Evolutionary conservation across 2,797 vertebrate genomes (phyloP).

Genomic region (Crocodylus rhombifer): DNA sequence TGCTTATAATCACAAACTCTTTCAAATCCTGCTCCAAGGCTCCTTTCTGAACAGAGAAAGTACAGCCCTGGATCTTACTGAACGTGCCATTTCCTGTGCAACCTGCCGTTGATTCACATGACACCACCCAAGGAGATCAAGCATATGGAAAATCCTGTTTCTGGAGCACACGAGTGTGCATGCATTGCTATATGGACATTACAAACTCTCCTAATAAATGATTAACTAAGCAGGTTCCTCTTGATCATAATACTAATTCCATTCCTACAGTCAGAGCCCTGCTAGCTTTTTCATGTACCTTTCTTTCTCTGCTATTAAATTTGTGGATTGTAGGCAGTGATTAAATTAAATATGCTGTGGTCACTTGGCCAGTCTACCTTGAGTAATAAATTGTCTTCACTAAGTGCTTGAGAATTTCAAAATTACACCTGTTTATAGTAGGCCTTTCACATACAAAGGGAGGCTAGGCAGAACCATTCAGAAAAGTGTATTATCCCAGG

Average conservation of each 20-base stretch:
- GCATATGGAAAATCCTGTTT: not conserved
- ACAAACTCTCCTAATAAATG: not conserved
- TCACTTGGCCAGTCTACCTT: not conserved
- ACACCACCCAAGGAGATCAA: not conserved
- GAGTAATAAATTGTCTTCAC: not conserved
- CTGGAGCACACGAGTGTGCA: not conserved
- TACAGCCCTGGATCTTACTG: not conserved
- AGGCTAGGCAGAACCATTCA: accelerated
- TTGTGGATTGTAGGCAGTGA: not conserved
- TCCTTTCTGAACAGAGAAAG: not conserved
- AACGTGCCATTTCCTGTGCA: not conserved
- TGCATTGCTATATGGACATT: not conserved
- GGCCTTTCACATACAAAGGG: not conserved
- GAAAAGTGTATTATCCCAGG: not conserved
- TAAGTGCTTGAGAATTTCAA: not conserved
- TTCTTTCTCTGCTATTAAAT: not conserved
- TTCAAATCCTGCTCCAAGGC: not conserved
- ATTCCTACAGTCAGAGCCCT: not conserved
- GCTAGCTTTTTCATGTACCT: not conserved
- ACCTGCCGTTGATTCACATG: not conserved
- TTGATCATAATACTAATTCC: not conserved
- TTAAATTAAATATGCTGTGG: not conserved
- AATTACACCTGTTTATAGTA: not conserved
- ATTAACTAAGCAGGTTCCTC: not conserved
- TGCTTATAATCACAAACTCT: not conserved